Conservation (phyloP, 2,888 invertebrate species). For the Stenodera caucasica region DNA sequence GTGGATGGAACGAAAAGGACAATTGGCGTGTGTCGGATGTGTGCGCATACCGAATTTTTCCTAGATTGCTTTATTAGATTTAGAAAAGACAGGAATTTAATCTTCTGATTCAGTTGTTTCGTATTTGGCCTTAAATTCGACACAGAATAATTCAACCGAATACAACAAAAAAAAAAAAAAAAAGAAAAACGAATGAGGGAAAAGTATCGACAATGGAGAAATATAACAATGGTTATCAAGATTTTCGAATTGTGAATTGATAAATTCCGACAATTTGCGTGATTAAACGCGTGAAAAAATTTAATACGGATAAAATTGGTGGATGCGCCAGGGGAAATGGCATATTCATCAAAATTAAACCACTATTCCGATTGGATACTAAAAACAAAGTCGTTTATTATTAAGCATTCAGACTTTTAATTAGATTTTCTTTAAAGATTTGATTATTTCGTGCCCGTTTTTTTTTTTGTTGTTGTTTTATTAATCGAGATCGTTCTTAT, state of each 20-base stretch:
- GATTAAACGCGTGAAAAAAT: neutral
- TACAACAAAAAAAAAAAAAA: too few species aligned
- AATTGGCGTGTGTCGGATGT: conserved; percentile 21
- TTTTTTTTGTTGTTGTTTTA: too few species aligned
- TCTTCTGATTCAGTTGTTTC: conserved; percentile 25
- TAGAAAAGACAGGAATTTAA: conserved; percentile 28
- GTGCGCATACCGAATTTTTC: conserved; percentile 29
- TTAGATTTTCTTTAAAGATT: too few species aligned
- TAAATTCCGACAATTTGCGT: neutral
- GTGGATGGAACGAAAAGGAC: conserved; percentile 19
- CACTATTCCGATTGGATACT: too few species aligned
- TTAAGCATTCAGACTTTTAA: too few species aligned
- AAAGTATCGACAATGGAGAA: neutral
- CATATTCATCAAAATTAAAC: neutral
- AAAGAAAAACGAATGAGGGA: too few species aligned
- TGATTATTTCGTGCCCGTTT: too few species aligned
- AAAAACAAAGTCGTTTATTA: too few species aligned
- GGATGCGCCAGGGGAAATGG: neutral
- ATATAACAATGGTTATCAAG: neutral
- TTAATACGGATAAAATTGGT: neutral
- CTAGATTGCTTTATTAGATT: conserved; percentile 31
- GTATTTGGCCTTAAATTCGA: conserved; percentile 12
- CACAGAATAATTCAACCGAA: conserved; percentile 6
- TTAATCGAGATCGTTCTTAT: neutral
- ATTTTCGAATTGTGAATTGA: neutral